phyloP scores from a whole-genome alignment of 2,888 invertebrate species.

The Polyommatus iphigenia region DNA sequence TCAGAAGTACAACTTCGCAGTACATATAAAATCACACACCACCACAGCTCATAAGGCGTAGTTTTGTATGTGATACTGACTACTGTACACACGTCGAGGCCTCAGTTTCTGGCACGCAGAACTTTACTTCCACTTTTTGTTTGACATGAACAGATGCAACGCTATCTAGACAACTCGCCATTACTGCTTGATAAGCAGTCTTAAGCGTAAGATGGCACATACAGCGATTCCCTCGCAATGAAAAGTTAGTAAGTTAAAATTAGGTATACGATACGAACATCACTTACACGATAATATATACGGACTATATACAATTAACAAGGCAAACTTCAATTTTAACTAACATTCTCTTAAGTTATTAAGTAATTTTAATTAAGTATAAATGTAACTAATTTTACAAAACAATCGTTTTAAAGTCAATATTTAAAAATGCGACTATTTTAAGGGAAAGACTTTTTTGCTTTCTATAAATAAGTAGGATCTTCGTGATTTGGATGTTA shows the following conservation, averaged over 20 bases:
- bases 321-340: slow-evolving; percentile 32
- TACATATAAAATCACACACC: background rate
- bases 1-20: background rate
- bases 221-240: slow-evolving; percentile 7
- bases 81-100: background rate
- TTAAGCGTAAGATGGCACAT: slow-evolving; percentile 31
- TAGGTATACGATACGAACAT: slow-evolving; percentile 24
- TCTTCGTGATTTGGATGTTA: background rate
- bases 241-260: slow-evolving; percentile 25
- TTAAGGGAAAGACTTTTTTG: background rate
- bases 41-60: background rate
- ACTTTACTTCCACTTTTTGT: background rate
- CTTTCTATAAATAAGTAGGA: background rate
- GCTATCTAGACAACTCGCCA: background rate
- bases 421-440: background rate
- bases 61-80: too few relatives aligned
- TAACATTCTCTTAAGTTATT: slow-evolving; percentile 30
- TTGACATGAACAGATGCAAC: background rate
- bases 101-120: background rate
- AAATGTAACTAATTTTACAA: slow-evolving; percentile 23
- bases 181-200: slow-evolving; percentile 14
- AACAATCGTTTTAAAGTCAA: background rate
- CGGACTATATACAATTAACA: slow-evolving; percentile 32
- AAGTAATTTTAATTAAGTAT: slow-evolving; percentile 27
- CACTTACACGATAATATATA: slow-evolving; percentile 30